Base-by-base conservation (phyloP, 2,888 invertebrate species). In the Microctonus hyperodae region DNA sequence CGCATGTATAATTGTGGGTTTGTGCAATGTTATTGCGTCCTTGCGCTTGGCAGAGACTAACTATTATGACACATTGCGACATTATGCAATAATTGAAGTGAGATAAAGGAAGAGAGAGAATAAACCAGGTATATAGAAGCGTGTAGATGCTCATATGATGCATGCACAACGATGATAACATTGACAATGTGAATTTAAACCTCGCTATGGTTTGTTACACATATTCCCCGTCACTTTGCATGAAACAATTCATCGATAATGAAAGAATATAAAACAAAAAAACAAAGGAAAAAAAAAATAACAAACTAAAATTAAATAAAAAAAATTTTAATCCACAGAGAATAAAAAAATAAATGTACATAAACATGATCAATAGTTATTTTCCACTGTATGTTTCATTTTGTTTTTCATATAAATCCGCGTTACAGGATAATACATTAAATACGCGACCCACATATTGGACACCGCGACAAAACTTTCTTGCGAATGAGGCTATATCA, bases 381-480 rank as follows among this genome's bases (percentile, higher is more conserved):
- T 48, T 31, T 33, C 31, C 23, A 57, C 55, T 44, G 50, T 63
- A 11, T 44, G 3, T 25, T 28, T 25, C 5, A 23, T n/a, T 25
- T 55, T 20, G 16, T n/a, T 33, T 55, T 55, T 10, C 2, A 33
- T 56, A 56, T 22, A 67, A 67, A 62, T 62, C 58, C 62, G 51
- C 22, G 37, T 63, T 67, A 67, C 62, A 51, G 57, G 67, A 67
- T 62, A 67, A 67, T 67, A 51, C 65, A 53, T 33, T 31, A 16
- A 33, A 58, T 44, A 23, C 66, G 23, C 66, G 61, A 67, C 67
- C 67, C 58, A 63, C 55, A 63, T 62, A 20, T 6, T 31, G 16
- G 7, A 44, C 44, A 44, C 16, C 44, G 6, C 44, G 6, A 16
- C 16, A 44, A 37, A 67, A 57, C 62, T 35, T 25, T 37, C 10